Conservation (phyloP, 2,113 vertebrate species). For the Paracanthobrama guichenoti region DNA sequence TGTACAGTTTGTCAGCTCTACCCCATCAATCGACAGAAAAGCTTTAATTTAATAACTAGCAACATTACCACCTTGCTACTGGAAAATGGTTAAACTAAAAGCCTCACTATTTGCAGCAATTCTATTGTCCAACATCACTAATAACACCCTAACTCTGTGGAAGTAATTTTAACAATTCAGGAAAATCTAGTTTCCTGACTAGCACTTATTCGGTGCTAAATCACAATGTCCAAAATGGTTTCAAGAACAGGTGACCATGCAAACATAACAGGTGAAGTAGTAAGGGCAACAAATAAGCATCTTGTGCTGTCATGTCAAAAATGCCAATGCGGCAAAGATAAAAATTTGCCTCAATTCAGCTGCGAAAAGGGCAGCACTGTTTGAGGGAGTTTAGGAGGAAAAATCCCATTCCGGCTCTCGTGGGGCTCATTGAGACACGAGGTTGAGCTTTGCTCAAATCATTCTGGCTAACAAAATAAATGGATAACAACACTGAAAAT, state of each 20-base stretch:
- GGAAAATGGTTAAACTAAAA: not conserved
- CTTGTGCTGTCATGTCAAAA: not conserved
- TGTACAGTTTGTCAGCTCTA: not conserved
- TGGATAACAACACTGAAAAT: conserved; percentile 50
- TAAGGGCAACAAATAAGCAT: not conserved
- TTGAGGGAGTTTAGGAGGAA: conserved; percentile 51
- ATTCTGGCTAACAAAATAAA: conserved; percentile 58
- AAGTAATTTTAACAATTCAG: not conserved
- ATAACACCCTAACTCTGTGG: not conserved
- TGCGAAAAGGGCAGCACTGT: conserved; percentile 14
- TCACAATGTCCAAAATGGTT: not conserved
- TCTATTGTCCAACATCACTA: not conserved
- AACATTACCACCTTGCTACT: not conserved
- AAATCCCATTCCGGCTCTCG: conserved; percentile 62
- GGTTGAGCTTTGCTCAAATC: conserved; percentile 57
- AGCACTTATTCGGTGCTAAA: not conserved
- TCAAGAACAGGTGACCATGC: not conserved
- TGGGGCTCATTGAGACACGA: conserved; percentile 64
- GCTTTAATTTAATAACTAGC: too few species aligned
- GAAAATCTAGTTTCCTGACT: not conserved
- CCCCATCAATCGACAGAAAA: not conserved
- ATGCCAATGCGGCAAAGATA: not conserved
- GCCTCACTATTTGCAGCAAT: not conserved
- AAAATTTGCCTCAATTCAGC: not conserved
- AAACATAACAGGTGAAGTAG: not conserved